Conservation (phyloP, 2,888 invertebrate genomes). For the Acronicta aceris region DNA sequence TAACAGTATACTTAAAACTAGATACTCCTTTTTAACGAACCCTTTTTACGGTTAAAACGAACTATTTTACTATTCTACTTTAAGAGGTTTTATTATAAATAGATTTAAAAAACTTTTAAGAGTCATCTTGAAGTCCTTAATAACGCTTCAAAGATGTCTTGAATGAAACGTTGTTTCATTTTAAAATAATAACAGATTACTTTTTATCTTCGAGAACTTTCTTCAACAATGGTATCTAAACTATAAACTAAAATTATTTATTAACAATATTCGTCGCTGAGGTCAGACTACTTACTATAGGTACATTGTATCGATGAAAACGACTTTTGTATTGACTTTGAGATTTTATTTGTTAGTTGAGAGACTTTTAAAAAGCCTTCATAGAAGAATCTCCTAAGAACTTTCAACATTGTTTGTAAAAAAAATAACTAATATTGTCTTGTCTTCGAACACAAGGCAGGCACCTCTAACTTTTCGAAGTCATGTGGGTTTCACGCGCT, state of each 20-base stretch:
- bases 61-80: no score
- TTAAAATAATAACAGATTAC: slow-evolving; percentile 29
- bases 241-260: background rate
- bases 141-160: slow-evolving; percentile 18
- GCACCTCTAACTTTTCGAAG: no score
- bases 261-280: no score
- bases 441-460: no score
- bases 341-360: background rate
- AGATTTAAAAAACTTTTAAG: slow-evolving; percentile 27
- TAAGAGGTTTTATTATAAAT: slow-evolving; percentile 15
- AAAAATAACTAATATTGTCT: no score
- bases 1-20: no score
- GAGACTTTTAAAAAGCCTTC: no score
- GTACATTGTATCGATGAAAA: background rate
- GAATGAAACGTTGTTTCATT: slow-evolving; percentile 21
- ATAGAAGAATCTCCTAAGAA: background rate
- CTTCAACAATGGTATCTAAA: background rate
- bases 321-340: background rate
- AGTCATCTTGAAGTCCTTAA: slow-evolving; percentile 40
- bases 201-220: slow-evolving; percentile 29
- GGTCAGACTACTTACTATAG: no score
- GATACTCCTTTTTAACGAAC: background rate
- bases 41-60: slow-evolving; percentile 4
- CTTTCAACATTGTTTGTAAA: no score
- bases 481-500: no score